phyloP scores from a whole-genome alignment of 1,140 invertebrate species.

The Drosophila aff. region DNA sequence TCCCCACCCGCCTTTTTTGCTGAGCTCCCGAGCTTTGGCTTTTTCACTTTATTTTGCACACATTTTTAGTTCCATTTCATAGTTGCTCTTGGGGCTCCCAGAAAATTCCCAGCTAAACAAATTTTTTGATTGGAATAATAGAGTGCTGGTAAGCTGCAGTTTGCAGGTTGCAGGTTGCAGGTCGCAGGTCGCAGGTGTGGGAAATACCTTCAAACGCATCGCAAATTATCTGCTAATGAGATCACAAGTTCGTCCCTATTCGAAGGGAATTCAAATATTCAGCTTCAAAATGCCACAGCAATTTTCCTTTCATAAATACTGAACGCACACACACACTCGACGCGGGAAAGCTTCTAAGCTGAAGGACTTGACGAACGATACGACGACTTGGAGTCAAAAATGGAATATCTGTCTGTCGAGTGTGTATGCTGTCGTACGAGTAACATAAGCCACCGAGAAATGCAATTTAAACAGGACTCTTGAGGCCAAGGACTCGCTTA shows the following conservation, averaged over 20 bases:
- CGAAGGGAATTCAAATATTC: slow-evolving; percentile 8
- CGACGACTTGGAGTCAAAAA: slow-evolving; percentile 21
- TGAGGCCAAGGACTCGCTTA: slow-evolving; percentile 14
- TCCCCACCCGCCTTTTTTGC: neutral
- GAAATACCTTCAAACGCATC: slow-evolving; percentile 36
- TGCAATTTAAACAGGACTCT: slow-evolving; percentile 43
- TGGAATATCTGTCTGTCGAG: slow-evolving; percentile 38
- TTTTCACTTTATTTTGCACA: slow-evolving; percentile 38
- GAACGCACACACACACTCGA: slow-evolving; percentile 2
- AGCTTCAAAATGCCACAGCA: slow-evolving; percentile 23
- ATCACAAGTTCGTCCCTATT: slow-evolving; percentile 21
- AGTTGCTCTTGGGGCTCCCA: slow-evolving; percentile 2
- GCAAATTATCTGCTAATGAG: slow-evolving; percentile 72
- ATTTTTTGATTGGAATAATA: slow-evolving; percentile 33
- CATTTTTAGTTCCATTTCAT: slow-evolving; percentile 54
- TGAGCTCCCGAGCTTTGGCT: slow-evolving; percentile 33
- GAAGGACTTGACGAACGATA: slow-evolving; percentile 25
- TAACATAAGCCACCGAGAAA: slow-evolving; percentile 38
- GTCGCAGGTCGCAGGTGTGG: slow-evolving; percentile 27
- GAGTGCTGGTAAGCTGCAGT: slow-evolving; percentile 1
- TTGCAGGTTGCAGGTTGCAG: slow-evolving; percentile 17
- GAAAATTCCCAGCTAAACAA: slow-evolving; percentile 31
- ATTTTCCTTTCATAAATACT: slow-evolving; percentile 38
- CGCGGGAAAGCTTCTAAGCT: slow-evolving; percentile 19
- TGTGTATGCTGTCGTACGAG: slow-evolving; percentile 68